Evolutionary conservation across 2,113 vertebrate genomes (phyloP), one percentile per base, ranked within the genome.

Genomic region (Aspiorhynchus laticeps): DNA sequence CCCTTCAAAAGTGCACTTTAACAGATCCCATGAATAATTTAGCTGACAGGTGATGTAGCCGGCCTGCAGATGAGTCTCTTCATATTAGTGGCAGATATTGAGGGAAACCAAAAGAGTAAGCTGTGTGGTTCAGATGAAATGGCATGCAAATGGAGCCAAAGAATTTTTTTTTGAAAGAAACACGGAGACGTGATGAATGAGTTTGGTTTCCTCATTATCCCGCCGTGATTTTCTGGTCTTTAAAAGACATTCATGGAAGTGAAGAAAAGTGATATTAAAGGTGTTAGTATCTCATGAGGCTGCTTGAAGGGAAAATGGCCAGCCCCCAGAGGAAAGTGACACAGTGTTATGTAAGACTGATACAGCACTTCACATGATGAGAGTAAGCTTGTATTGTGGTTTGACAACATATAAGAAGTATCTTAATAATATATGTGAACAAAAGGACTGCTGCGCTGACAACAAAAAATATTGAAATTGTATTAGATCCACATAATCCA

Each of bases 31-130:
- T 86, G 33, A 61, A 82, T 86, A 71, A 88, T 51, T 80, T 61
- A 84, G 69, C 26, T 85, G 87, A 71, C 26, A 74, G 82, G 51
- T 85, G 79, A 88, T 15, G 69, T n/a, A 80, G 65, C 46, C 15
- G 7, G 53, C 80, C 53, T 61, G 76, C 76, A 80, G 38, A 83
- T 36, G 26, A 71, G n/a, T 41, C 11, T 76, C 24, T 81, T 88
- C 36, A 33, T 12, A 82, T 82, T 76, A 82, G 41, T 46, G 67
- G 53, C 46, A 51, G 56, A 82, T 76, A 81, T 65, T 19, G n/a
- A 82, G 67, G 3, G 7, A 73, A 85, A 65, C 46, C 24, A 21
- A 80, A 78, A 56, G 12, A 63, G 75, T 15, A 15, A 83, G n/a
- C 46, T 19, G 11, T 84, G 41, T 67, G 78, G 33, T 63, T 85